A percentile compares a stretch with the other conserved stretches of the same genome.
phyloP scores from a whole-genome alignment of 1,140 invertebrate species.

The Kradibia gibbosae region DNA sequence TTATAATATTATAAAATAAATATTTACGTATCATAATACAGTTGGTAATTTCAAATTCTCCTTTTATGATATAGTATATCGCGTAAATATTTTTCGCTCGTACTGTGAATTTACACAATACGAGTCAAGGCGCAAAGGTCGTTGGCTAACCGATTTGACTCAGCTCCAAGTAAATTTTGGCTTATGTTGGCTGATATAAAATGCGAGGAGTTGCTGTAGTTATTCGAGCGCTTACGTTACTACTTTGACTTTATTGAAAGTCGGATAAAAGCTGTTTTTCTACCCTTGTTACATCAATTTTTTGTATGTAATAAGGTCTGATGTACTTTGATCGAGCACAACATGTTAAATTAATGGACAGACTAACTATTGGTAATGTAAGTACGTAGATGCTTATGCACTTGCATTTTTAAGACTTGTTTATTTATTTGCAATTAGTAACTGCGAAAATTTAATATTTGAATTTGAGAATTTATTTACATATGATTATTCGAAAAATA shows the following conservation, averaged over 20 bases:
- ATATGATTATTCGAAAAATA: too few species aligned
- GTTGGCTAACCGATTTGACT: conserved; percentile 30
- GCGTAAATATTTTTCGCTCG: not conserved
- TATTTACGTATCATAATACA: not conserved
- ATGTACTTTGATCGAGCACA: not conserved
- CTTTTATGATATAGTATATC: not conserved
- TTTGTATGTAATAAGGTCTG: conserved; percentile 38
- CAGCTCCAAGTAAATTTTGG: conserved; percentile 35
- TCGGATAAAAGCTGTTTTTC: not conserved
- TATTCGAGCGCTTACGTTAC: conserved; percentile 61
- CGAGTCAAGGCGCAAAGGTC: not conserved
- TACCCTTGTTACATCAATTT: not conserved
- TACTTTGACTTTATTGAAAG: not conserved
- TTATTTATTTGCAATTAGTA: not conserved
- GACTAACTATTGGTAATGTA: not conserved
- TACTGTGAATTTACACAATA: not conserved
- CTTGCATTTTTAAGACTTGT: not conserved
- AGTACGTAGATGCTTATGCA: not conserved
- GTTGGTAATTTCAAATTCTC: not conserved
- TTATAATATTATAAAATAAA: too few species aligned
- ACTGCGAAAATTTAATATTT: not conserved
- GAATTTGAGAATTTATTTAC: too few species aligned
- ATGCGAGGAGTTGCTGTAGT: conserved; percentile 60
- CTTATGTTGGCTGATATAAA: not conserved
- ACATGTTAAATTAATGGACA: conserved; percentile 27